These are phyloP conservation scores for Nettapus auritus DNA, from an alignment of 2,113 vertebrate species.

Conservation along the genomic window DNA sequence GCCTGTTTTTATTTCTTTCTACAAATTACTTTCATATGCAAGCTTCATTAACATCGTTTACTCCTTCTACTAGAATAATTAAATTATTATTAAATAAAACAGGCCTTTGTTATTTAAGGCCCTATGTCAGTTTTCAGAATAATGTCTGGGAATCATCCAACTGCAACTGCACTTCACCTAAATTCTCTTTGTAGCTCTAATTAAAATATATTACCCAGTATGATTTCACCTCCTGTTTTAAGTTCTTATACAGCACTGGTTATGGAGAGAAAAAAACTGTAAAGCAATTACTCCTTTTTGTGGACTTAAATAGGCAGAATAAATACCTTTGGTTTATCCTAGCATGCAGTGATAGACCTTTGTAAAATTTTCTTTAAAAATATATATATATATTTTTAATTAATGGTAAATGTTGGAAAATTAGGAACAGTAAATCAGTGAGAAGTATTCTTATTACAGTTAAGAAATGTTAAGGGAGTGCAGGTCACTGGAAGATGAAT, in stretches of 20 bases:
- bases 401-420: neutral
- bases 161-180: constrained; percentile 43
- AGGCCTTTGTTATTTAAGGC: constrained; percentile 39
- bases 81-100: constrained; percentile 49
- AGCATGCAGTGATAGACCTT: neutral
- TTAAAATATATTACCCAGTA: constrained; percentile 43
- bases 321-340: neutral
- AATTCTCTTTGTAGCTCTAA: constrained; percentile 65
- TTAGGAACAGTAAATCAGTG: neutral
- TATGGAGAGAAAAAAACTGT: neutral
- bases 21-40: constrained; percentile 20
- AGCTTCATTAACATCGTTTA: constrained; percentile 2
- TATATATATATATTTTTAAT: neutral
- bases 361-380: neutral
- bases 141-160: constrained; percentile 39
- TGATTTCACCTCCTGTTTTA: constrained; percentile 52
- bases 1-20: constrained; percentile 2
- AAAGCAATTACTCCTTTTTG: constrained; percentile 3
- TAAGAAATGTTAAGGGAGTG: neutral
- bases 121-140: constrained; percentile 38
- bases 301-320: neutral
- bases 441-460: neutral
- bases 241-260: neutral
- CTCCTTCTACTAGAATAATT: neutral
- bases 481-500: neutral